Conservation (phyloP, 1,140 invertebrate genomes). For the Heliconius hewitsoni region DNA sequence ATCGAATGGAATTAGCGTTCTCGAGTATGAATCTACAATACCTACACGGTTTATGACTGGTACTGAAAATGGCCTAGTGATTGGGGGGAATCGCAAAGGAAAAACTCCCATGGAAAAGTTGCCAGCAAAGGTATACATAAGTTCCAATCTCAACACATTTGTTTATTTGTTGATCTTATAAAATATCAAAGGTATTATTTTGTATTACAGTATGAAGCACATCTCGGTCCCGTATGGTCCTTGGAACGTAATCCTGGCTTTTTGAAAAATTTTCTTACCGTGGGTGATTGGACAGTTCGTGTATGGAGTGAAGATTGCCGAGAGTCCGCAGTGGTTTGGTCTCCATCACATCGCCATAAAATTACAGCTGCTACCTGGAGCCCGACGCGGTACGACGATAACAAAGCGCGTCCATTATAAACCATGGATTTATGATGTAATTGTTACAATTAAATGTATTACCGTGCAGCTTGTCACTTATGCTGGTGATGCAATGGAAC, state of each 20-base stretch:
- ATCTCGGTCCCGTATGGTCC: slow-evolving; percentile 92
- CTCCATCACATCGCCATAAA: slow-evolving; percentile 86
- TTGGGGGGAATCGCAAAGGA: slow-evolving; percentile 90
- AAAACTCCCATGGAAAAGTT: slow-evolving; percentile 92
- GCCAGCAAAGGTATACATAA: slow-evolving; percentile 77
- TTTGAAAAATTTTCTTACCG: slow-evolving; percentile 94
- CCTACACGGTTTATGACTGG: slow-evolving; percentile 90
- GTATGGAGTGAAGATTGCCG: slow-evolving; percentile 97
- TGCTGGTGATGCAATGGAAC: slow-evolving; percentile 91
- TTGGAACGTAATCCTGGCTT: slow-evolving; percentile 94
- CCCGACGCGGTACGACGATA: slow-evolving; percentile 83
- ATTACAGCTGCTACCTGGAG: slow-evolving; percentile 94
- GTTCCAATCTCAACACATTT: background rate
- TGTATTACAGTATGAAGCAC: slow-evolving; percentile 86
- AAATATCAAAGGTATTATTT: background rate
- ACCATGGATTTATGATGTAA: background rate
- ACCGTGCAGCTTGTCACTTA: slow-evolving; percentile 87
- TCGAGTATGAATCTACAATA: slow-evolving; percentile 95
- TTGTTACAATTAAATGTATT: background rate
- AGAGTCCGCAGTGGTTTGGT: slow-evolving; percentile 95
- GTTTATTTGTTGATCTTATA: background rate
- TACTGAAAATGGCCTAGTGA: slow-evolving; percentile 89
- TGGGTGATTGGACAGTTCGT: slow-evolving; percentile 95
- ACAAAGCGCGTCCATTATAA: background rate
- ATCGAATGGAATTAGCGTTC: slow-evolving; percentile 87